Conservation (phyloP, 2,888 invertebrate species). For the Cerastoderma edule region DNA sequence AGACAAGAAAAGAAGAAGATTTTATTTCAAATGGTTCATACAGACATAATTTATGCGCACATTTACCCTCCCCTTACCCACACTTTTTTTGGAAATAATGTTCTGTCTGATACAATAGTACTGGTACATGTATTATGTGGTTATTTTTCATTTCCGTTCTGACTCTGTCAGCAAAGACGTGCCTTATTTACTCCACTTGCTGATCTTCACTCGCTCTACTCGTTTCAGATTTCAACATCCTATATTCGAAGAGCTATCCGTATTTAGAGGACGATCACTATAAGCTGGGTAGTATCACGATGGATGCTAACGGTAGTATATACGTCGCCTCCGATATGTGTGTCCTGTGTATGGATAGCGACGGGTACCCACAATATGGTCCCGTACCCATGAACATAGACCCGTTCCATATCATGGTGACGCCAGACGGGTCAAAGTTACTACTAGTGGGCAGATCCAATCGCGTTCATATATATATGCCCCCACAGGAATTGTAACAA, state of each 20-base stretch:
- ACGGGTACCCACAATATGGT: background rate
- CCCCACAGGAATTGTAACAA: background rate
- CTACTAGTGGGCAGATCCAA: constrained; percentile 14
- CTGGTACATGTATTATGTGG: too few species aligned
- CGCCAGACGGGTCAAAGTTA: constrained; percentile 9
- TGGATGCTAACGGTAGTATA: constrained; percentile 5
- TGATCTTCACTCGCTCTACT: background rate
- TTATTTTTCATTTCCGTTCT: too few species aligned
- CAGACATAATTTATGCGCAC: too few species aligned
- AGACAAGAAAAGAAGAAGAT: too few species aligned
- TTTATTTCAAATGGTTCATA: too few species aligned
- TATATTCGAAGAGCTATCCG: constrained; percentile 22
- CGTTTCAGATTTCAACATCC: constrained; percentile 9
- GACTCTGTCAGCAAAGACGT: too few species aligned
- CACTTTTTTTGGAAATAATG: too few species aligned
- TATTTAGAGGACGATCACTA: constrained; percentile 26
- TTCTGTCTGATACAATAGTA: too few species aligned
- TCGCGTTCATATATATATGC: background rate
- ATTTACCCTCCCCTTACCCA: too few species aligned
- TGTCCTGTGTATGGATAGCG: constrained; percentile 12
- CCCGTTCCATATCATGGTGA: constrained; percentile 27
- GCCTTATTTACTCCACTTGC: background rate
- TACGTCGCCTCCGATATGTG: constrained; percentile 21
- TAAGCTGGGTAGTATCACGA: constrained; percentile 10
- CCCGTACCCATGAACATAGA: constrained; percentile 13